A percentile compares a stretch with the other conserved stretches of the same genome.
Conservation (phyloP, 2,113 vertebrate species). For the Cnemophilus loriae region DNA sequence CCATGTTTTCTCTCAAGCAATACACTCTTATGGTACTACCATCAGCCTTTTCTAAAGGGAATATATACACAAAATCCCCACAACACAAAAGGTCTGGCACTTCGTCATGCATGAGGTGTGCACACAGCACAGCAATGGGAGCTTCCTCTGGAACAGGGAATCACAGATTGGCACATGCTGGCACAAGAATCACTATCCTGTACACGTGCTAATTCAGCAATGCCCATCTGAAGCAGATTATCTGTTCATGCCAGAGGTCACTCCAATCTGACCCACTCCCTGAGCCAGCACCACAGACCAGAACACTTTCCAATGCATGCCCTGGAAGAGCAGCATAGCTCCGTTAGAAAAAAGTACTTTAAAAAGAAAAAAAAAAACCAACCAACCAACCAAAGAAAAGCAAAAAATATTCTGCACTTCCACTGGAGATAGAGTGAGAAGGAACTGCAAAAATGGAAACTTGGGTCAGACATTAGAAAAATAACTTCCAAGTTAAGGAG, state of each 20-base stretch:
- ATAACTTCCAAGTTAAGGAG: neutral
- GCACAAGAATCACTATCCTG: neutral
- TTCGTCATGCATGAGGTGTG: rapidly evolving
- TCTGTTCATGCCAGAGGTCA: neutral
- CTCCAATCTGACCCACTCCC: neutral
- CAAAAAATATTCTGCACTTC: neutral
- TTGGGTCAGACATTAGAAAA: neutral
- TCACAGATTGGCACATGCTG: neutral
- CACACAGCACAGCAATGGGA: neutral
- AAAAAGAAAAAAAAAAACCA: neutral
- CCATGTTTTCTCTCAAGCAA: neutral
- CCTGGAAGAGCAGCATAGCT: neutral
- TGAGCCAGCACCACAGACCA: neutral
- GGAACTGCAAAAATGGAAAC: neutral
- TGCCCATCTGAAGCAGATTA: neutral
- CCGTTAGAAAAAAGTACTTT: neutral
- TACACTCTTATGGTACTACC: neutral
- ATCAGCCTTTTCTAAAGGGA: neutral
- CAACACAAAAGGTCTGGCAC: neutral
- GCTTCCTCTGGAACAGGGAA: neutral
- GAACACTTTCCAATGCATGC: neutral
- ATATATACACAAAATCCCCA: neutral
- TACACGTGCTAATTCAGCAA: neutral
- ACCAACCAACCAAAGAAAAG: neutral
- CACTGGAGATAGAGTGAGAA: neutral